These are phyloP conservation scores for Anoplophora glabripennis DNA, from an alignment of 1,140 invertebrate genomes.

Conservation along the genomic window DNA sequence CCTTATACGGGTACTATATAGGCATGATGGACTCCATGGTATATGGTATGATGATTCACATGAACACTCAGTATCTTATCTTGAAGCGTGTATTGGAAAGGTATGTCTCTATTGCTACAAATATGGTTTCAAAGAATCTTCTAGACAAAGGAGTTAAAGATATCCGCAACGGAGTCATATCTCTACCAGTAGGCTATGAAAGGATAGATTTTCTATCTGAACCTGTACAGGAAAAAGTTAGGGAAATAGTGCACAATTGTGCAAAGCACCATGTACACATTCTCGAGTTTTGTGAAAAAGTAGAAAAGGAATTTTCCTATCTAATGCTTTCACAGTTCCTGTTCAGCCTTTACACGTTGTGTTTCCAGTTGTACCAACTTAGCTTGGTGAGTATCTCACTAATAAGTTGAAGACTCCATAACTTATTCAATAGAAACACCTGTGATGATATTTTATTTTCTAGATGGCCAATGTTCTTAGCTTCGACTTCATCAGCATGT, in stretches of 20 bases:
- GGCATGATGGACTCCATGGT: conserved; percentile 21
- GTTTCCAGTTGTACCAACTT: conserved; percentile 28
- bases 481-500: conserved; percentile 19
- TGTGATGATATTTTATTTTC: no score
- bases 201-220: background rate
- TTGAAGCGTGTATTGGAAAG: conserved; percentile 13
- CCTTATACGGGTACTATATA: conserved; percentile 18
- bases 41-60: conserved; percentile 18
- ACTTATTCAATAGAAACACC: no score
- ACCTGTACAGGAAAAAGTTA: background rate
- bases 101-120: background rate
- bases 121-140: no score
- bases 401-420: background rate
- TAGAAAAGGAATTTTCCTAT: conserved; percentile 16
- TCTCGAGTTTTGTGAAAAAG: conserved; percentile 15
- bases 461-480: background rate
- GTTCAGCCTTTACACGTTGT: conserved; percentile 18
- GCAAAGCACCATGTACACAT: conserved; percentile 23
- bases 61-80: conserved; percentile 25
- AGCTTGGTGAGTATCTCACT: conserved; percentile 13
- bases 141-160: no score
- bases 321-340: conserved; percentile 26
- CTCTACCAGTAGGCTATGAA: background rate
- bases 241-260: background rate
- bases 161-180: no score